A percentile compares a stretch with the other conserved stretches of the same genome.
Evolutionary conservation across 2,113 vertebrate genomes (phyloP).

Genomic region (Protobothrops flavoviridis): DNA sequence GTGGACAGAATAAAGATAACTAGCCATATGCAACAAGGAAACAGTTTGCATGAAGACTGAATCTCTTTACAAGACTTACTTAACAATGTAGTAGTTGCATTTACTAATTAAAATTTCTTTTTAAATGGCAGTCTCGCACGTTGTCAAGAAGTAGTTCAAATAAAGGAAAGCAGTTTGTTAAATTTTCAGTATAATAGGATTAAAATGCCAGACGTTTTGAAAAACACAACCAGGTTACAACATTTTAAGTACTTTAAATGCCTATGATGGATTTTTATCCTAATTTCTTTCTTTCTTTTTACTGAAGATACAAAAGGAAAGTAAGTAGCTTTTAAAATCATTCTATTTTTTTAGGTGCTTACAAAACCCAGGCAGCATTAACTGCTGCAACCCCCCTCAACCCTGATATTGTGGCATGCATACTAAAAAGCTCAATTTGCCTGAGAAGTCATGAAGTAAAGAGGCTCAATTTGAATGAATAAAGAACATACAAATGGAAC

Average conservation of each 20-base stretch:
- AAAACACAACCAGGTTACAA: background rate
- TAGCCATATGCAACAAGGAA: background rate
- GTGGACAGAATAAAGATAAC: background rate
- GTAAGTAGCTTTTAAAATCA: conserved; percentile 7
- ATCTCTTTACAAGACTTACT: conserved; percentile 1
- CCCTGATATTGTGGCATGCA: background rate
- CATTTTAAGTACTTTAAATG: background rate
- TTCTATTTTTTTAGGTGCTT: conserved; percentile 1
- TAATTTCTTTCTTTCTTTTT: accelerated
- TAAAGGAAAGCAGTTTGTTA: background rate
- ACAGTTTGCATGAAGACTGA: background rate
- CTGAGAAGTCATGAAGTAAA: background rate
- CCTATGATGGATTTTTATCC: background rate
- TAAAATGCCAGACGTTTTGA: conserved; percentile 9
- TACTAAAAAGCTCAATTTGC: background rate
- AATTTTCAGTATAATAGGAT: background rate
- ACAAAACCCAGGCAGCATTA: background rate
- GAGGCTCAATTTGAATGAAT: conserved; percentile 12
- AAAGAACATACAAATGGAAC: background rate
- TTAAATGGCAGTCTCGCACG: conserved; percentile 3
- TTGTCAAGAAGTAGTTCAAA: conserved; percentile 1
- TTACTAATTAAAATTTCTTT: conserved; percentile 31
- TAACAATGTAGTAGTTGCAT: conserved; percentile 15
- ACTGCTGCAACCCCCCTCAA: background rate
- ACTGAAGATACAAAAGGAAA: conserved; percentile 20